Conservation (phyloP, 2,888 invertebrate genomes). For the Pemphredon lugubris region DNA sequence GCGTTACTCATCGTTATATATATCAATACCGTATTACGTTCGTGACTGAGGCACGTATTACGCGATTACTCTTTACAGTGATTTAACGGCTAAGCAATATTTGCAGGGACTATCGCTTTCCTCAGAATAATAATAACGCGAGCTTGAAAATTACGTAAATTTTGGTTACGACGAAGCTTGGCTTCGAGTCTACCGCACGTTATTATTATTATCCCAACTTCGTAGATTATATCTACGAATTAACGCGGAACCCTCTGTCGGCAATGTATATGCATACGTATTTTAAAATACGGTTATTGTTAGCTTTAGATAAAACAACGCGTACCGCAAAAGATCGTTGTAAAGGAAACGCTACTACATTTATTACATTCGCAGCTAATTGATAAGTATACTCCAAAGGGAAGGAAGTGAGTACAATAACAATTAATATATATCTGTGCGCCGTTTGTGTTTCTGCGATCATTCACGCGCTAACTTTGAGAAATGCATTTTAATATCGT, state of each 20-base stretch:
- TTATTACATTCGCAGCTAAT: too few relatives aligned
- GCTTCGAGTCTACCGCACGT: background rate
- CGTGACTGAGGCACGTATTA: background rate
- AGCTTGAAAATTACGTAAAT: conserved; percentile 16
- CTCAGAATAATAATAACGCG: conserved; percentile 1
- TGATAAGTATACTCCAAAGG: too few relatives aligned
- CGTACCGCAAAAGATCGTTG: background rate
- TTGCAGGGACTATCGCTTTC: background rate
- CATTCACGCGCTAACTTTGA: too few relatives aligned
- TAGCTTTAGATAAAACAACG: background rate
- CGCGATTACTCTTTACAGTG: background rate
- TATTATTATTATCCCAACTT: conserved; percentile 5
- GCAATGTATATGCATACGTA: background rate
- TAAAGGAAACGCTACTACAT: background rate
- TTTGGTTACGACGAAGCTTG: background rate
- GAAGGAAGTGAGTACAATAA: background rate
- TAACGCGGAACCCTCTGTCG: background rate
- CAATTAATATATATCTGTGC: background rate
- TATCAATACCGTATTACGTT: background rate
- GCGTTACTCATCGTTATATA: background rate
- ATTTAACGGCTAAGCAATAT: background rate
- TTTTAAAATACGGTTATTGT: conserved; percentile 2
- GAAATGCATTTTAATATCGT: background rate
- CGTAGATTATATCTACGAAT: background rate
- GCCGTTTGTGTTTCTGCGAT: too few relatives aligned